Evolutionary conservation across 2,797 vertebrate genomes (phyloP).

Genomic region (Neosilurus hyrtlii): DNA sequence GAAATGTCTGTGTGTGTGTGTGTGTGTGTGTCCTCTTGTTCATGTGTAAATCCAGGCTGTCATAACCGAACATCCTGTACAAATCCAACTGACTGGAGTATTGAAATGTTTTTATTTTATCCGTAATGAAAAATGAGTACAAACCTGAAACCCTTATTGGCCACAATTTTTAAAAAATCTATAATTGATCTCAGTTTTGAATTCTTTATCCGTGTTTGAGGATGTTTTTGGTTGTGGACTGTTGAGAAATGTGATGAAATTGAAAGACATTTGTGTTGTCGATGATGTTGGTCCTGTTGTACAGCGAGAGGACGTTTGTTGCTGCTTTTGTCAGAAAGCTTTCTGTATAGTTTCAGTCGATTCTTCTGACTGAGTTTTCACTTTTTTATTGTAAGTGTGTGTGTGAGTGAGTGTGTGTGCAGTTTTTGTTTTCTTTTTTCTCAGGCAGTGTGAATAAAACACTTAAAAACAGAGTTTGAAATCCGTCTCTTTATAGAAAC

Average conservation of each 20-base stretch:
- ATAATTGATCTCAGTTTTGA: background rate
- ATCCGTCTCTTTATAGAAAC: background rate
- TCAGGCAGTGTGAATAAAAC: slow-evolving; percentile 14
- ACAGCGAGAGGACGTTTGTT: slow-evolving; percentile 32
- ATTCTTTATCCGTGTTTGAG: too few species aligned
- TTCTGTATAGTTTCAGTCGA: slow-evolving; percentile 66
- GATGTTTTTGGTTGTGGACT: background rate
- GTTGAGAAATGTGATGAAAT: background rate
- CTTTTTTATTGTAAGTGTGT: background rate
- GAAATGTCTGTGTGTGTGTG: background rate
- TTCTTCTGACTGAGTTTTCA: slow-evolving; percentile 62
- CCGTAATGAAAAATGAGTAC: background rate
- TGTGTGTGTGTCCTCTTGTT: too few species aligned
- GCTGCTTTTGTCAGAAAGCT: slow-evolving; percentile 75
- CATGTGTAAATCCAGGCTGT: background rate
- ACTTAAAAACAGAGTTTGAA: background rate
- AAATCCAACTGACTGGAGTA: background rate
- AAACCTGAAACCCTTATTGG: background rate
- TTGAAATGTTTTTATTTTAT: background rate
- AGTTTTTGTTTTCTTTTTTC: slow-evolving; percentile 27
- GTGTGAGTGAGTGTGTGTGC: slow-evolving; percentile 7
- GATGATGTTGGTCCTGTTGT: slow-evolving; percentile 1
- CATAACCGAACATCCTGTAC: background rate
- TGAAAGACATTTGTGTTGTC: background rate
- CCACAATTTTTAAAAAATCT: too few species aligned